Base-by-base conservation (phyloP, 2,797 vertebrate genomes). In the Cuniculus paca region DNA sequence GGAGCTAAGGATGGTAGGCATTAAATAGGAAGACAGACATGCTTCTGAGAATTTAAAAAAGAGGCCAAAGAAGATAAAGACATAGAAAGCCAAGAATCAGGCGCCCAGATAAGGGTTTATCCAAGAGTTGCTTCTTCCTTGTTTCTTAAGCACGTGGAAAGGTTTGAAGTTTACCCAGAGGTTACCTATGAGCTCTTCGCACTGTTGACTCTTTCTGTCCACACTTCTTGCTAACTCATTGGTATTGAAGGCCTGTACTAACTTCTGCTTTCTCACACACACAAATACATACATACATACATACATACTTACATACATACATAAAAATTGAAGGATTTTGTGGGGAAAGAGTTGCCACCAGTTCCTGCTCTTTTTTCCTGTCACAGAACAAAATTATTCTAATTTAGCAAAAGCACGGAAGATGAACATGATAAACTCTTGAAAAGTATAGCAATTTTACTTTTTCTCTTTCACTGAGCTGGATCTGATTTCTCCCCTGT, bases 391-490 rank as follows among this genome's bases (percentile, higher is more conserved):
- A 90, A 96, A 78, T 81, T 94, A 93, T 97, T 88, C 86, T 91
- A 85, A 74, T 81, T 97, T 79, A 93, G 50, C 72, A 89, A 95
- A 93, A n/a, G 19, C 52, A 39, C 31, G n/a, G 54, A 70, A 92
- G 36, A 88, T 68, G 48, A 92, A 26, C 54, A 58, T 39, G 4
- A 54, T 54, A 88, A 48, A 75, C 80, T 61, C 45, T 88, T 79
- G 52, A 96, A 85, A 81, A 93, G 31, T 56, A 61, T 3, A 95
- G 79, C 91, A 92, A 93, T 34, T 79, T 96, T 88, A 96, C n/a
- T n/a, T 88, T 96, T 96, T 86, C 26, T 63, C 93, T 97, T 95
- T 65, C 36, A 17, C 28, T 92, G 54, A 95, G 86, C 26, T 58
- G 36, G 9, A 0, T 58, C 75, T 96, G 7, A 68, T 0, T 75